phyloP scores from a whole-genome alignment of 2,888 invertebrate species.

The Steinernema carpocapsae region DNA sequence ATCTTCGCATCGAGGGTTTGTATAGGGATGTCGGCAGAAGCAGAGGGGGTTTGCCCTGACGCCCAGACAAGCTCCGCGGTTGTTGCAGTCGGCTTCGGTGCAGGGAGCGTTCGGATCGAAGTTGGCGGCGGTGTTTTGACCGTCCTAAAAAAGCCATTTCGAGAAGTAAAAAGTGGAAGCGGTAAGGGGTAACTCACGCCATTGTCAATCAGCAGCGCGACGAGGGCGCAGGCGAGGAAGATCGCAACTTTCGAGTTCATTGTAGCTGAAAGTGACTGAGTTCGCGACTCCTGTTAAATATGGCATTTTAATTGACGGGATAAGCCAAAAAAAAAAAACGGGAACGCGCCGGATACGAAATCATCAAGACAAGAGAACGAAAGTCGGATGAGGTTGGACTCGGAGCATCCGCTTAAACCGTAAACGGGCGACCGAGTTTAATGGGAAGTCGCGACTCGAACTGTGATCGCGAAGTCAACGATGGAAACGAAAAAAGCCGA shows the following conservation, averaged over 20 bases:
- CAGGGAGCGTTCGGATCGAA: conserved; percentile 39
- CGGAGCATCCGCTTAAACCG: not conserved
- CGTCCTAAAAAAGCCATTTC: not conserved
- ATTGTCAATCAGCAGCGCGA: not conserved
- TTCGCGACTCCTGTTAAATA: not conserved
- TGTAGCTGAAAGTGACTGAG: not conserved
- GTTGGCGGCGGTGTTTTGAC: conserved; percentile 1
- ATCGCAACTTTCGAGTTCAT: conserved; percentile 5
- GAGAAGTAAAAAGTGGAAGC: not conserved
- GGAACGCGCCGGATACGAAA: not conserved
- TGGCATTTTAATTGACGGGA: not conserved
- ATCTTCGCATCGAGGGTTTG: conserved; percentile 62
- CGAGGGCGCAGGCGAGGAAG: not conserved
- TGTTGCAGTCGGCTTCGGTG: conserved; percentile 56
- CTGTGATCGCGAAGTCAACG: too few relatives aligned
- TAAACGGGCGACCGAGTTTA: not conserved
- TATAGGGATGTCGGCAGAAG: conserved; percentile 59
- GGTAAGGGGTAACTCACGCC: not conserved
- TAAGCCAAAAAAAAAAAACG: conserved; percentile 15
- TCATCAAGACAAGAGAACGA: too few relatives aligned
- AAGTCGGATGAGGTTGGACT: too few relatives aligned
- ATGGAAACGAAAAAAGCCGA: too few relatives aligned
- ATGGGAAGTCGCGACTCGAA: not conserved
- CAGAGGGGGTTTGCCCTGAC: conserved; percentile 57
- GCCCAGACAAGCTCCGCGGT: conserved; percentile 60